phyloP scores from a whole-genome alignment of 2,797 vertebrate species.

The Tarsius wallacei region DNA sequence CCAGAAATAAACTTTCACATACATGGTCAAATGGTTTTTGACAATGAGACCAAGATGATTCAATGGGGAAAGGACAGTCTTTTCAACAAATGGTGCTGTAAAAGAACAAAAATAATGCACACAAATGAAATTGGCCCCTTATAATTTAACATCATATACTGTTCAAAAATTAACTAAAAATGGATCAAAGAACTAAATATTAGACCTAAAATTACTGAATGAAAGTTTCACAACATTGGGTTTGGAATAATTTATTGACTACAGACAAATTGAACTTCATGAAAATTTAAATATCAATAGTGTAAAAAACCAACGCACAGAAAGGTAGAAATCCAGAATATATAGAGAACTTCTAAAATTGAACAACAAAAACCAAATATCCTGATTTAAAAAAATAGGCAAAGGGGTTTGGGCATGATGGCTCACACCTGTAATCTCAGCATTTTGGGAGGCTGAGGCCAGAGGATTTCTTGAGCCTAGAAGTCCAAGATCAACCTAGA shows the following conservation, averaged over 20 bases:
- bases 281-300: not conserved
- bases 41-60: not conserved
- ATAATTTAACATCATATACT: not conserved
- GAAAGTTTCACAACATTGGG: not conserved
- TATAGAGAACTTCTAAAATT: not conserved
- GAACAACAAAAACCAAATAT: not conserved
- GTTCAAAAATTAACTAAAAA: not conserved
- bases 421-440: too few species aligned
- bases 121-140: not conserved
- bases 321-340: not conserved
- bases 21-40: not conserved
- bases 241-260: not conserved
- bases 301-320: not conserved
- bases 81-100: not conserved
- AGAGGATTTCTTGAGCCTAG: too few species aligned
- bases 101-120: not conserved
- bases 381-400: not conserved
- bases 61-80: not conserved
- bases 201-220: not conserved
- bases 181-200: not conserved
- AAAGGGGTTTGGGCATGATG: not conserved
- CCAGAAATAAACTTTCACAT: not conserved
- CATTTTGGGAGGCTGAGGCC: too few species aligned
- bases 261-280: not conserved
- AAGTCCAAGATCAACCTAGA: too few species aligned